Evolutionary conservation across 2,797 vertebrate genomes (phyloP), one percentile per base, ranked within the genome.

Genomic region (Fundulus diaphanus): DNA sequence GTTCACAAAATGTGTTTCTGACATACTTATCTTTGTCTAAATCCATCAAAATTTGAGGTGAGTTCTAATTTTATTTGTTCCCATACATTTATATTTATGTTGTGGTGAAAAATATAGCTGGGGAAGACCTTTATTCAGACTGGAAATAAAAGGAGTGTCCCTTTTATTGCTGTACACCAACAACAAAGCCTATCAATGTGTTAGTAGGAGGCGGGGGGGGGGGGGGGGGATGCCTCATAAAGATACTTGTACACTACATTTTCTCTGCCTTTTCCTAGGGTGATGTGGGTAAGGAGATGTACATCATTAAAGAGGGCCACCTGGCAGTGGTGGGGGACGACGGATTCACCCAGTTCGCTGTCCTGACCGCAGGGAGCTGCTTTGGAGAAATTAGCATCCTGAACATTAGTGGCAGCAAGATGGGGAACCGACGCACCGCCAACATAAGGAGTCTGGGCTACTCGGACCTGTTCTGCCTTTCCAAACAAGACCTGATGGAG

Each of bases 331-430:
- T 99, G 65, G 97, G 95, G 0, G 97, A 99, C 9, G 97, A 99
- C 0, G 97, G 97, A 0, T 74, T 82, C 4, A 97, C 96, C 13
- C 97, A 99, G 88, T 96, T 97, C 0, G 98, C 97, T 2, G 80
- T 98, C 71, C 95, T 99, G 57, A 98, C 95, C 0, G 91, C 97
- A 0, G 98, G 98, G 22, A 95, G 97, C 85, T 99, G 97, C 89
- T 99, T 99, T 35, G 98, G 98, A 0, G 98, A 99, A 90, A 99
- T 99, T 91, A 99, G 98, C 87, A 97, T 99, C 85, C 95, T 99
- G 57, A 99, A 99, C 91, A 98, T 99, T 82, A 96, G 96, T 31
- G 97, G 98, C 8, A 99, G 98, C 88, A 99, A 98, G 89, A 99
- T 97, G 97, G 97, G 97, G 2, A 99, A 99, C 93, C 89, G 97